These are phyloP conservation scores for Caenorhabditis virilis DNA, from an alignment of 2,888 invertebrate genomes.

Conservation along the genomic window DNA sequence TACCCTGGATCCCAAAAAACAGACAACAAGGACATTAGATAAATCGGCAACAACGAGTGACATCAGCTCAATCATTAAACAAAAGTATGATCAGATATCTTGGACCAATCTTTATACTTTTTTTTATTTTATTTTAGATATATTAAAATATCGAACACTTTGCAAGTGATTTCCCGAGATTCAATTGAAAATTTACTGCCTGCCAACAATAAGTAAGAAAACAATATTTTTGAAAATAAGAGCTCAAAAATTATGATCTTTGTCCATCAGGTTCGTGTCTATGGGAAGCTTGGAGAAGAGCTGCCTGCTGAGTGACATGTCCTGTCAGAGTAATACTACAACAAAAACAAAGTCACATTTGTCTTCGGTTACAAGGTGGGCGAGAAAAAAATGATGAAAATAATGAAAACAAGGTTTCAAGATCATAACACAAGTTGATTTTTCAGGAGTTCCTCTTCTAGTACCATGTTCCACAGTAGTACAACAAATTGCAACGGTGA, in stretches of 20 bases:
- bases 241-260: background rate
- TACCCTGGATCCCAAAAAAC: constrained; percentile 14
- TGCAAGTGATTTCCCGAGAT: constrained; percentile 33
- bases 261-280: constrained; percentile 18
- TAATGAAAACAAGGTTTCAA: background rate
- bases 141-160: constrained; percentile 31
- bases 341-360: too few relatives aligned
- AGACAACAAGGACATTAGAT: constrained; percentile 24
- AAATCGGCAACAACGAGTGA: constrained; percentile 43
- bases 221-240: background rate
- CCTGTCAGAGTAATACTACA: constrained; percentile 30
- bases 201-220: constrained; percentile 16
- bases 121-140: constrained; percentile 16
- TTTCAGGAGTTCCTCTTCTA: constrained; percentile 24
- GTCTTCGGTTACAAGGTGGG: constrained; percentile 14
- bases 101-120: background rate
- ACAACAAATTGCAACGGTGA: constrained; percentile 22
- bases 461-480: constrained; percentile 15
- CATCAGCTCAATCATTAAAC: constrained; percentile 33
- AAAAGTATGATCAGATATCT: constrained; percentile 12
- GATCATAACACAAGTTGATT: background rate
- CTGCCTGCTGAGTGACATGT: constrained; percentile 32
- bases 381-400: background rate
- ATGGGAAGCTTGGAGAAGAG: constrained; percentile 38
- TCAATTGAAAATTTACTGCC: constrained; percentile 12